A percentile compares a stretch with the other conserved stretches of the same genome.
Evolutionary conservation across 2,888 invertebrate species (phyloP).

Genomic region (Altica lythri): DNA sequence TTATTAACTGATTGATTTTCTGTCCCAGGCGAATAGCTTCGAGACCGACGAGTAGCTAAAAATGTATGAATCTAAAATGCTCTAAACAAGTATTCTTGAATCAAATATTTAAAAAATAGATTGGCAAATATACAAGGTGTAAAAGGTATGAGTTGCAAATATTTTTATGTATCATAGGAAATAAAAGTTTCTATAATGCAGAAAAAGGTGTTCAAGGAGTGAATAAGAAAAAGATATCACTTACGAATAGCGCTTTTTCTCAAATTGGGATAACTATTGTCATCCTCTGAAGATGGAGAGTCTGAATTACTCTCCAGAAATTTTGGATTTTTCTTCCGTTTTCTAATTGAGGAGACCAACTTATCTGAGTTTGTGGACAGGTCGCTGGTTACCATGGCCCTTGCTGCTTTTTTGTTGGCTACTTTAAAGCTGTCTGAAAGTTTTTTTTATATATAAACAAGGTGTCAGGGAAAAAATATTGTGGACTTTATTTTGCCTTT

Average conservation of each 20-base stretch:
- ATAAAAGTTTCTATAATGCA: background rate
- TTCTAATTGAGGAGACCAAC: constrained; percentile 3
- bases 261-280: constrained; percentile 7
- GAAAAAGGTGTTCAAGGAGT: constrained; percentile 4
- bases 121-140: constrained; percentile 7
- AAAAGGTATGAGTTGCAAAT: constrained; percentile 8
- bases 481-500: too few relatives aligned
- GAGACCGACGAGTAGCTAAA: constrained; percentile 15
- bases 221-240: constrained; percentile 8
- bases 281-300: constrained; percentile 12
- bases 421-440: constrained; percentile 13
- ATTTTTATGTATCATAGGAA: constrained; percentile 1
- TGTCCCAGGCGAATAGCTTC: constrained; percentile 8
- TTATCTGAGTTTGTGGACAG: constrained; percentile 9
- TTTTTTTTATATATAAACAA: too few relatives aligned
- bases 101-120: constrained; percentile 1
- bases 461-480: too few relatives aligned
- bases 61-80: constrained; percentile 12
- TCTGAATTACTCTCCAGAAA: constrained; percentile 5
- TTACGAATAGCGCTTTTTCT: constrained; percentile 5
- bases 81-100: background rate
- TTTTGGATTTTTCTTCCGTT: constrained; percentile 10
- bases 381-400: constrained; percentile 7
- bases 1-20: constrained; percentile 9
- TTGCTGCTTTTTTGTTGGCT: constrained; percentile 13